Evolutionary conservation across 1,140 invertebrate species (phyloP), one percentile per base, ranked within the genome.

Genomic region (Neodiprion lecontei): DNA sequence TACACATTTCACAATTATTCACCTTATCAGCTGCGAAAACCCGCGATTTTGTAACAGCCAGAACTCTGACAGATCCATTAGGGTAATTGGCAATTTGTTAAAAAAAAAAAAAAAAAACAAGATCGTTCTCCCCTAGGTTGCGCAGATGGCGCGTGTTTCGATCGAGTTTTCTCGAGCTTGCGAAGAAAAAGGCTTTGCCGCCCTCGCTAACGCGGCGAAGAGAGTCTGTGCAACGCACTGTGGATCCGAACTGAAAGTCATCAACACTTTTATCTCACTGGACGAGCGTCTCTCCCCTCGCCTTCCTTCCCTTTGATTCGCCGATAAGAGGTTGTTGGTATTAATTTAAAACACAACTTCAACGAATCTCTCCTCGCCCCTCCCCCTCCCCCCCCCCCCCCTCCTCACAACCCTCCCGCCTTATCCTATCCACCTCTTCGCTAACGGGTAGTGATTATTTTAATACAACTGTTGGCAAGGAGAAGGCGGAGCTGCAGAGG

Each of bases 361-460:
- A 72, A 53, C 71, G 69, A 67, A 23, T 17, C 69, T 76, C 9
- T 69, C 70, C 48, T 72, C n/a, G 21, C 17, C 70, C 61, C 40
- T 70, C 53, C 69, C 48, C 70, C 49, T 66, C 61, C 69, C 66
- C 61, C 68, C 66, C 17, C 23, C 71, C 53, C 69, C 48, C 70
- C 49, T 66, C 61, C 69, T 68, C 61, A 61, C 66, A 68, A 70
- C 70, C 72, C 73, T 70, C 73, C 74, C 72, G n/a, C 67, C 12
- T 1, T 40, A 70, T 70, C 17, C 9, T 40, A 28, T 70, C 69
- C 50, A 7, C 23, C 17, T n/a, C 47, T 1, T 65, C 78, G 80
- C 76, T 80, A 81, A 82, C 77, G 81, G 80, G 76, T 74, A 72
- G 74, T 79, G 79, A 82, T 82, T 82, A 82, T 82, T 82, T 80